Base-by-base conservation (phyloP, 2,888 invertebrate genomes). In the Cyrtodaria siliqua region DNA sequence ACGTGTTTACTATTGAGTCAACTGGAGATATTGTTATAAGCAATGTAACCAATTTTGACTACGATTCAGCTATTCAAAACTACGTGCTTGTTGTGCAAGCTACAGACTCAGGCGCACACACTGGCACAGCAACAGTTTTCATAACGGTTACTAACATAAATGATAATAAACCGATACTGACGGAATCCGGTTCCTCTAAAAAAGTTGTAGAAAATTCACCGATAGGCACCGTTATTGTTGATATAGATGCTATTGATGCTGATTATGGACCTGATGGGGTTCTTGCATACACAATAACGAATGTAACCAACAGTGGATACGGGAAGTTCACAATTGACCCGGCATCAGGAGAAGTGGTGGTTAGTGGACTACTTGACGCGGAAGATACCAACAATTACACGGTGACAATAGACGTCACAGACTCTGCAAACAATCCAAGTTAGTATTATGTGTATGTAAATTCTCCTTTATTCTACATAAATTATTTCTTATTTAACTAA, bases 61-160 rank as follows among this genome's bases (percentile, higher is more conserved):
- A 87, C 42, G 87, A 89, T 44, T 71, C 79, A 0, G 64, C 66
- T 29, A 56, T 56, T 16, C 63, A 23, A 29, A 69, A 64, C 18
- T 86, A 86, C 61, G 64, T 49, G 9, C 77, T 87, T 53, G 64
- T 66, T 16, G 68, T 98, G 0, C 97, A 97, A 92, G 98, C 97
- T 1, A 97, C 97, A 90, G 98, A 98, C 94, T 96, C 95, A 79
- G 98, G 98, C 0, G 95, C 95, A 64, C 94, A 98, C 52, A 97
- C 97, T 42, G 97, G 97, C 79, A 97, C 97, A 3, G 95, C 97
- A 72, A 97, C 82, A 4, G 84, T 88, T 9, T 79, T 82, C 44
- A 69, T 89, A 27, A 66, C 56, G 16, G 72, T 89, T n/a, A 74
- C 69, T 9, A 85, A 85, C 44, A 73, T 69, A 49, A 89, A 89